Percentiles rank a stretch among this genome's conserved stretches.
These are phyloP conservation scores for Pseudorectes ferrugineus DNA, from an alignment of 2,113 vertebrate genomes.

Conservation along the genomic window DNA sequence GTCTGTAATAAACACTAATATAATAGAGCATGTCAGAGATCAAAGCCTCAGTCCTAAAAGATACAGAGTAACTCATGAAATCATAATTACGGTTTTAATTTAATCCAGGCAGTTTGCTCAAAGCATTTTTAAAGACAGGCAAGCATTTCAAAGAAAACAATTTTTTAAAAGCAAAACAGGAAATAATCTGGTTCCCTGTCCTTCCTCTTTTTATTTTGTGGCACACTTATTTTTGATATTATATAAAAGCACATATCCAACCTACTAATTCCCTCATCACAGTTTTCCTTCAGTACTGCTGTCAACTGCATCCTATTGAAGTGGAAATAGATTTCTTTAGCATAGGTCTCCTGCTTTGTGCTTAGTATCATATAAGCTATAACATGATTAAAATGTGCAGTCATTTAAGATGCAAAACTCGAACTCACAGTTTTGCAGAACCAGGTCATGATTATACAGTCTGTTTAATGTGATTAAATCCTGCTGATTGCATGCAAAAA, in stretches of 20 bases:
- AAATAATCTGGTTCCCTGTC: background rate
- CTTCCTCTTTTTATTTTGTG: background rate
- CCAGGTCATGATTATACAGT: constrained; percentile 21
- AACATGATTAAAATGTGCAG: background rate
- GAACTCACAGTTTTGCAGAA: background rate
- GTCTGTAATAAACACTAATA: background rate
- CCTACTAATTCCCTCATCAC: background rate
- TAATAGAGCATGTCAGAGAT: background rate
- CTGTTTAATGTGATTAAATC: constrained; percentile 24
- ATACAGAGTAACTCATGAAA: background rate
- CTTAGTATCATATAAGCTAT: background rate
- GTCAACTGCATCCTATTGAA: background rate
- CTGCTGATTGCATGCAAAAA: constrained; percentile 8
- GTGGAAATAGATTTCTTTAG: background rate
- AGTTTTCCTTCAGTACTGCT: background rate
- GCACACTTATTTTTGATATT: background rate
- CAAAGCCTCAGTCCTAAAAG: background rate
- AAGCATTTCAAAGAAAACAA: background rate
- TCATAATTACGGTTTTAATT: background rate
- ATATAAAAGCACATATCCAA: background rate
- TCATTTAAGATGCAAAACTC: background rate
- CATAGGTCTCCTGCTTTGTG: background rate
- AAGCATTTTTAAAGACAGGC: background rate
- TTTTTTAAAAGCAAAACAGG: background rate
- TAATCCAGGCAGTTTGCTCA: background rate